Evolutionary conservation across 2,888 invertebrate species (phyloP).

Genomic region (Diplazon laetatorius): DNA sequence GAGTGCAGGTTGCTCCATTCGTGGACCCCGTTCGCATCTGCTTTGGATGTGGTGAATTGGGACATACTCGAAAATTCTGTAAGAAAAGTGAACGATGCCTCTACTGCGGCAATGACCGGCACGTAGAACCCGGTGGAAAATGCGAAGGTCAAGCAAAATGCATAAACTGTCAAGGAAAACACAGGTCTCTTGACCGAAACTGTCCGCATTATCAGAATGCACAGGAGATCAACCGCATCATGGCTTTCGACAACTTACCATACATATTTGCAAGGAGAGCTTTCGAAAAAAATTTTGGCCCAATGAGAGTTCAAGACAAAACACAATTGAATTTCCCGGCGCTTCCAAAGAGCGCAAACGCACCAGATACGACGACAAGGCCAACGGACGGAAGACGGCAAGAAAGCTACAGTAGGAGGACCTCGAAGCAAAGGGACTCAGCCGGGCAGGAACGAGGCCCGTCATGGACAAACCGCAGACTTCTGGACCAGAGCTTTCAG

Average conservation of each 20-base stretch:
- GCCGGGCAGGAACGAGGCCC: conserved; percentile 45
- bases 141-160: conserved; percentile 13
- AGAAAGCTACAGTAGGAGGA: too few species aligned
- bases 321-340: too few species aligned
- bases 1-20: conserved; percentile 1
- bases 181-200: conserved; percentile 34
- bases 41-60: conserved; percentile 20
- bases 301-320: not conserved
- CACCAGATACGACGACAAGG: too few species aligned
- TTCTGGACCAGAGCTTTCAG: too few species aligned
- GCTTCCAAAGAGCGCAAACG: too few species aligned
- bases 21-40: conserved; percentile 8
- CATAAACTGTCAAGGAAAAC: conserved; percentile 37
- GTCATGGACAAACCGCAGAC: too few species aligned
- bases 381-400: not conserved
- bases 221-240: too few species aligned
- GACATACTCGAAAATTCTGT: conserved; percentile 5
- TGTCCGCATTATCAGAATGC: too few species aligned
- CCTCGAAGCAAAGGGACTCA: too few species aligned
- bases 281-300: not conserved
- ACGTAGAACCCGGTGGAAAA: conserved; percentile 2
- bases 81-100: conserved; percentile 34
- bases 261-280: conserved; percentile 2
- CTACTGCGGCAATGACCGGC: not conserved
- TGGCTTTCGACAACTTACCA: too few species aligned